Percentiles rank a stretch among this genome's conserved stretches.
phyloP scores from a whole-genome alignment of 2,797 vertebrate genomes.

The Sebastes itinus region DNA sequence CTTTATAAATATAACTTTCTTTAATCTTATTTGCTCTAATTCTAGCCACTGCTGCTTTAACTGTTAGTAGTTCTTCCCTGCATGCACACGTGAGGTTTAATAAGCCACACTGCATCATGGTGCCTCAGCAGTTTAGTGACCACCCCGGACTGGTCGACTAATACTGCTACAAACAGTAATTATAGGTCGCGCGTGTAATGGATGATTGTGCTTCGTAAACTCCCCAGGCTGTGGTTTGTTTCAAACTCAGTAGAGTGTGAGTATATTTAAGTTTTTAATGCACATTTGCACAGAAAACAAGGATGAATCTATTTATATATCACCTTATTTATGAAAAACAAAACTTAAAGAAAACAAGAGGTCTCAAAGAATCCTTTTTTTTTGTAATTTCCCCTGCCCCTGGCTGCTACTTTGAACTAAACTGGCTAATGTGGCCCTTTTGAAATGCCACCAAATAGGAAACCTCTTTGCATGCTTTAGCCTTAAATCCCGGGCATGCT shows the following conservation, averaged over 20 bases:
- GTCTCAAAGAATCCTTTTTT: not conserved
- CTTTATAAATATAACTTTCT: rapidly evolving
- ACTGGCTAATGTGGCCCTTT: conserved; percentile 81
- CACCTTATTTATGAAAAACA: not conserved
- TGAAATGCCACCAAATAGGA: conserved; percentile 87
- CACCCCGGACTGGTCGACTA: conserved; percentile 47
- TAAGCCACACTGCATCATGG: conserved; percentile 57
- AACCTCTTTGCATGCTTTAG: conserved; percentile 86
- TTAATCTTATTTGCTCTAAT: too few relatives aligned
- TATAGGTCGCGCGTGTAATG: conserved; percentile 61
- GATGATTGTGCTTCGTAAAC: conserved; percentile 61
- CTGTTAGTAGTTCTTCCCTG: conserved; percentile 5
- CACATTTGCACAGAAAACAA: not conserved
- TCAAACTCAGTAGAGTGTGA: conserved; percentile 12
- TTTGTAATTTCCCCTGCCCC: conserved; percentile 78
- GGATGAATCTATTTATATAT: not conserved
- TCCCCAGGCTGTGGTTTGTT: conserved; percentile 52
- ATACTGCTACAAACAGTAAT: conserved; percentile 73
- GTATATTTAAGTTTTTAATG: not conserved
- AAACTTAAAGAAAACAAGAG: conserved; percentile 24
- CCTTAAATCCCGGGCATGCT: conserved; percentile 89
- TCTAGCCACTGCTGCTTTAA: not conserved
- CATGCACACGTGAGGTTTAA: conserved; percentile 41
- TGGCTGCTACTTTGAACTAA: conserved; percentile 78
- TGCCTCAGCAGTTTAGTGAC: conserved; percentile 77